Percentiles rank a stretch among this genome's conserved stretches.
Evolutionary conservation across 2,113 vertebrate species (phyloP).

Genomic region (Sceloporus undulatus): DNA sequence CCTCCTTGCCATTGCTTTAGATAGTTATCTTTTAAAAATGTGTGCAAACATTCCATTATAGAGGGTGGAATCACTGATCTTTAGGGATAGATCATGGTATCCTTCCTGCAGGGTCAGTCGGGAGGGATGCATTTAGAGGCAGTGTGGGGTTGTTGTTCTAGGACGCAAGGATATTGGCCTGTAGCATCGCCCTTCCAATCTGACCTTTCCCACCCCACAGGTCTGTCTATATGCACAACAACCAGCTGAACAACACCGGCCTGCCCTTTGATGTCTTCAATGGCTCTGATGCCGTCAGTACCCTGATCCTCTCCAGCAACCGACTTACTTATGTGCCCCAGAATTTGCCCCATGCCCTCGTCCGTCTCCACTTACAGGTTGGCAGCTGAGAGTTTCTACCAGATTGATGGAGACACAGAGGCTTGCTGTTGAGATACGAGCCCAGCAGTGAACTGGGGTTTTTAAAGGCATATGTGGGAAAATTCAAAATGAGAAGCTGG

Average conservation of each 20-base stretch:
- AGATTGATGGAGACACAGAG: background rate
- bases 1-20: too few species aligned
- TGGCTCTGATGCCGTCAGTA: constrained; percentile 62
- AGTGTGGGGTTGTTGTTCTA: background rate
- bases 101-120: background rate
- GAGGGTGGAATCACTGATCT: too few species aligned
- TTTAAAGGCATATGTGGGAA: too few species aligned
- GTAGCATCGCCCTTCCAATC: background rate
- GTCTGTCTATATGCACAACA: constrained; percentile 77
- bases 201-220: constrained; percentile 35
- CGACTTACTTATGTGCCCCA: constrained; percentile 68
- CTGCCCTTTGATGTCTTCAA: constrained; percentile 66
- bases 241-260: constrained; percentile 67
- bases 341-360: constrained; percentile 64
- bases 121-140: too few species aligned
- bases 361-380: constrained; percentile 74
- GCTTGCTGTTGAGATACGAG: background rate
- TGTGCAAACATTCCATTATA: background rate
- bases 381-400: background rate
- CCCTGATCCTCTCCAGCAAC: constrained; percentile 75
- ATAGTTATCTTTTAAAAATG: too few species aligned
- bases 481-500: too few species aligned
- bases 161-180: background rate
- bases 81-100: background rate
- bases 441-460: too few species aligned